phyloP scores from a whole-genome alignment of 2,888 invertebrate genomes.

The Ennomos erosarius region DNA sequence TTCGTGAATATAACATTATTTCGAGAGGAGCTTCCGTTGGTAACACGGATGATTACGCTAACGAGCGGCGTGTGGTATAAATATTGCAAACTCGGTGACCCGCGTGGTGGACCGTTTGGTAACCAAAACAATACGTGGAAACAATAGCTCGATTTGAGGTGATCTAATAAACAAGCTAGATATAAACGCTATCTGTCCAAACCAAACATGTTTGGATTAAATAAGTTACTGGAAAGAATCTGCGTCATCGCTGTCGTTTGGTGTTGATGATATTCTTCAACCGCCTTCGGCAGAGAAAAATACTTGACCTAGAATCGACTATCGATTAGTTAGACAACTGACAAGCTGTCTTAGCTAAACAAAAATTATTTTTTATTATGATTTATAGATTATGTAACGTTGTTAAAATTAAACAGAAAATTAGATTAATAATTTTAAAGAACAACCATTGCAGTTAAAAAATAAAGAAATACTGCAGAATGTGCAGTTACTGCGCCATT shows the following conservation, averaged over 20 bases:
- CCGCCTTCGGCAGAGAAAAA: conserved; percentile 44
- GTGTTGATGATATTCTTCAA: conserved; percentile 2
- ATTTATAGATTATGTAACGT: too few relatives aligned
- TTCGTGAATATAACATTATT: conserved; percentile 52
- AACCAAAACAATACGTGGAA: conserved; percentile 55
- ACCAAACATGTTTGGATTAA: conserved; percentile 1
- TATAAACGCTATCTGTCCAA: too few relatives aligned
- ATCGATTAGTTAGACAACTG: conserved; percentile 48
- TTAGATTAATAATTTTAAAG: conserved; percentile 1
- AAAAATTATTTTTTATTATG: not conserved
- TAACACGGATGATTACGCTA: conserved; percentile 67
- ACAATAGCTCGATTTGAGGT: conserved; percentile 55
- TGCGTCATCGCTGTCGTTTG: conserved; percentile 2
- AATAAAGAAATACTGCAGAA: not conserved
- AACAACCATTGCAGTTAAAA: not conserved
- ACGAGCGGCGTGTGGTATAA: conserved; percentile 53
- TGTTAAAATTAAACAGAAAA: conserved; percentile 4
- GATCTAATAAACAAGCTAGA: conserved; percentile 19
- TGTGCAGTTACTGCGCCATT: conserved; percentile 10
- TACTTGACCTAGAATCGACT: conserved; percentile 56
- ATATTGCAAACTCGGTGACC: conserved; percentile 59
- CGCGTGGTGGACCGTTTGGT: conserved; percentile 48
- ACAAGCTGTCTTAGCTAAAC: conserved; percentile 41
- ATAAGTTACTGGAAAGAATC: conserved; percentile 2
- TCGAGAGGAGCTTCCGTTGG: conserved; percentile 59